Conservation (phyloP, 2,888 invertebrate species). For the Dryococelus australis region DNA sequence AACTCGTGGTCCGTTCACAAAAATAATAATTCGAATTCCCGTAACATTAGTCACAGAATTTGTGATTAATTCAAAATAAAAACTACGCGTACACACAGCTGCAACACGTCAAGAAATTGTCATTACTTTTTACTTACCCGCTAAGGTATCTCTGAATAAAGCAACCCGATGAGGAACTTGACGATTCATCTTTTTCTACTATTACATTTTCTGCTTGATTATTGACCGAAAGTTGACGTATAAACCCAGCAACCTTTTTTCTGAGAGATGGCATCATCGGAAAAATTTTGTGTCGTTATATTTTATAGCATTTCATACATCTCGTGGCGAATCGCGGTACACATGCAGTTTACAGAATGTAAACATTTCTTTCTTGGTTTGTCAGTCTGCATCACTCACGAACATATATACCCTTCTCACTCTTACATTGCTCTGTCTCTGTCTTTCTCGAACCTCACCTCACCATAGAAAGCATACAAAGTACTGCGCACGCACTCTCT, state of each 20-base stretch:
- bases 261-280: conserved; percentile 71
- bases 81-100: background rate
- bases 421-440: no score
- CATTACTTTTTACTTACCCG: conserved; percentile 63
- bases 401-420: no score
- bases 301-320: background rate
- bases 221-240: conserved; percentile 74
- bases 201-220: conserved; percentile 62
- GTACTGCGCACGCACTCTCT: no score
- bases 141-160: conserved; percentile 75
- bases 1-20: no score
- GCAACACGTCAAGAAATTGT: no score
- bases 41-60: no score
- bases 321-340: background rate
- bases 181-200: conserved; percentile 57
- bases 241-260: conserved; percentile 75
- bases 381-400: background rate
- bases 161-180: conserved; percentile 59
- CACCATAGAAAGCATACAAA: no score
- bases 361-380: conserved; percentile 7
- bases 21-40: no score
- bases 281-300: background rate
- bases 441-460: no score
- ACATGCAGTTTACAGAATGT: background rate
- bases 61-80: conserved; percentile 22